Percentiles rank a stretch among this genome's conserved stretches.
Evolutionary conservation across 2,888 invertebrate genomes (phyloP).

Genomic region (Plutella xylostella): DNA sequence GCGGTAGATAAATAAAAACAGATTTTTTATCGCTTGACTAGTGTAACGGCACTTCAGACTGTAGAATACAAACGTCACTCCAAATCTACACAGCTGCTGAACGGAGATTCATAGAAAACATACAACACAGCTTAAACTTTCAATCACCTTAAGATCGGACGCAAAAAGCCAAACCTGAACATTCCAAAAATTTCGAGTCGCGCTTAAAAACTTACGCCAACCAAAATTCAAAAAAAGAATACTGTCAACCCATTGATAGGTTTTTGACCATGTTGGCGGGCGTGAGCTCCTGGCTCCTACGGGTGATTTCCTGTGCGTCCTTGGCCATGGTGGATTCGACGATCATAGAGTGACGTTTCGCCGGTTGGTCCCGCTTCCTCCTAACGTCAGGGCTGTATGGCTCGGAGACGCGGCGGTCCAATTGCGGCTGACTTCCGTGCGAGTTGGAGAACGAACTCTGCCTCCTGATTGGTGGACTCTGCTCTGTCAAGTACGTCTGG

Average conservation of each 20-base stretch:
- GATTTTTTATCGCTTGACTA: too few species aligned
- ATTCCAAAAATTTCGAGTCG: too few species aligned
- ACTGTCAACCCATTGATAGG: conserved; percentile 56
- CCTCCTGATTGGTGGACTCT: conserved; percentile 28
- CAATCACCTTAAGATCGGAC: too few species aligned
- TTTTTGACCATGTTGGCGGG: conserved; percentile 49
- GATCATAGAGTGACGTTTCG: conserved; percentile 56
- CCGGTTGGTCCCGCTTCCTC: conserved; percentile 48
- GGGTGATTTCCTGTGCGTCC: conserved; percentile 47
- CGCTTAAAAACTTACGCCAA: conserved; percentile 1
- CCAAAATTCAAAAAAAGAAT: conserved; percentile 1
- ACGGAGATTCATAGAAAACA: too few species aligned
- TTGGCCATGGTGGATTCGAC: conserved; percentile 49
- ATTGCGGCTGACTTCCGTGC: conserved; percentile 25
- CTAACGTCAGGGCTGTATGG: conserved; percentile 53
- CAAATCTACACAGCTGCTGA: too few species aligned
- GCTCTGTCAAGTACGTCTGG: conserved; percentile 47
- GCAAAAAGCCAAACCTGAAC: too few species aligned
- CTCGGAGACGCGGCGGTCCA: conserved; percentile 51
- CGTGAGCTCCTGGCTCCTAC: conserved; percentile 53
- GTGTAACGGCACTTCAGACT: too few species aligned
- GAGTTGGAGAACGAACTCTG: conserved; percentile 39
- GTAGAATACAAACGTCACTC: too few species aligned
- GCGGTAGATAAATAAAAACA: too few species aligned
- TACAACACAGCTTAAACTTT: too few species aligned